Percentiles rank a stretch among this genome's conserved stretches.
phyloP scores from a whole-genome alignment of 2,888 invertebrate genomes.

The Rhopalosiphum nymphaeae region DNA sequence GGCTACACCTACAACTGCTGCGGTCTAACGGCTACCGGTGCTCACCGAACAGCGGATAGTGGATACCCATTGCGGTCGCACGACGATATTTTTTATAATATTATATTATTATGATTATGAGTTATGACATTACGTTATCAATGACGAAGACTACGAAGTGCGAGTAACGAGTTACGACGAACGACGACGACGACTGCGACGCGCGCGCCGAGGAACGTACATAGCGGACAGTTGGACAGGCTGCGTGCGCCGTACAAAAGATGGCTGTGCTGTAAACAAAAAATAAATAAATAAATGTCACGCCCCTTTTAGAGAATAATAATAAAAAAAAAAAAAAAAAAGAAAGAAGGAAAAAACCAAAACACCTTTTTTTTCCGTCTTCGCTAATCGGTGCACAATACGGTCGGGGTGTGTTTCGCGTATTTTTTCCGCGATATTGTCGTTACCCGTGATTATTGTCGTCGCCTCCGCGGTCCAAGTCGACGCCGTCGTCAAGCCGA shows the following conservation, averaged over 20 bases:
- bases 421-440: slow-evolving; percentile 30
- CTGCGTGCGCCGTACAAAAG: slow-evolving; percentile 64
- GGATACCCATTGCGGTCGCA: background rate
- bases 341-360: slow-evolving; percentile 53
- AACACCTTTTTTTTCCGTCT: slow-evolving; percentile 38
- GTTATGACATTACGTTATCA: background rate
- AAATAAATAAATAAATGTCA: slow-evolving; percentile 65
- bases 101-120: background rate
- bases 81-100: slow-evolving; percentile 7
- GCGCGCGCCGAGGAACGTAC: slow-evolving; percentile 27
- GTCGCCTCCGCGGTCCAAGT: background rate
- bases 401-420: slow-evolving; percentile 59
- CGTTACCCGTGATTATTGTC: background rate
- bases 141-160: background rate
- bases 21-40: background rate
- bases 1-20: background rate
- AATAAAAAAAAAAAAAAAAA: slow-evolving; percentile 53
- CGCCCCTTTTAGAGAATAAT: slow-evolving; percentile 63
- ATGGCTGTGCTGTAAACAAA: slow-evolving; percentile 65
- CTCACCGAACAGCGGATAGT: slow-evolving; percentile 21
- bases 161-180: background rate
- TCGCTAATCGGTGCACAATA: slow-evolving; percentile 42
- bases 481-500: slow-evolving; percentile 19
- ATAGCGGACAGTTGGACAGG: slow-evolving; percentile 64
- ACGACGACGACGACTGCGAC: slow-evolving; percentile 21